A percentile compares a stretch with the other conserved stretches of the same genome.
Evolutionary conservation across 2,113 vertebrate genomes (phyloP).

Genomic region (Numenius arquata): DNA sequence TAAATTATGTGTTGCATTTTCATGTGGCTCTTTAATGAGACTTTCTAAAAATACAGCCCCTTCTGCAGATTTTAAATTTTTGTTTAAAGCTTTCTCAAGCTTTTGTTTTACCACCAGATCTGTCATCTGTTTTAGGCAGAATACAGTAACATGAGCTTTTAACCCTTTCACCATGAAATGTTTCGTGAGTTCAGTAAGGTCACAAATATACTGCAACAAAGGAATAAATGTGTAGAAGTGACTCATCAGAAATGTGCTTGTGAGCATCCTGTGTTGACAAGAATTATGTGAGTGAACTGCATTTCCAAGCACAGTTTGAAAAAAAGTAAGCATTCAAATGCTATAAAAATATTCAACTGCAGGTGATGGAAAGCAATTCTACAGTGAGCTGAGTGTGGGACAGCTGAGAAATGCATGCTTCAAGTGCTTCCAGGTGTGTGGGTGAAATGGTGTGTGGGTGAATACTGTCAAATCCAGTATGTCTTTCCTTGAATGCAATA

Average conservation of each 20-base stretch:
- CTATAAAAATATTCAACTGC: background rate
- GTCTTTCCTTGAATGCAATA: background rate
- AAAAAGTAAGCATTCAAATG: background rate
- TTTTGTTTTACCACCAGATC: background rate
- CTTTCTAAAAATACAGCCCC: background rate
- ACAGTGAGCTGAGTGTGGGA: background rate
- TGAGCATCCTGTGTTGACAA: background rate
- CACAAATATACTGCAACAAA: background rate
- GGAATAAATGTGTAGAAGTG: background rate
- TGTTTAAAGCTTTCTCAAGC: background rate
- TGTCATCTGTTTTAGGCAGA: background rate
- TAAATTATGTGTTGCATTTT: background rate
- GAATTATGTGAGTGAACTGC: background rate
- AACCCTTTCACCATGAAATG: background rate
- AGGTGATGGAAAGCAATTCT: background rate
- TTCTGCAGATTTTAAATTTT: background rate
- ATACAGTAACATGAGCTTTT: background rate
- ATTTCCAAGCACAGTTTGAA: background rate
- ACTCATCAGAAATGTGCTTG: background rate
- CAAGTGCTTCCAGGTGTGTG: background rate
- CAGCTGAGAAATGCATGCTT: background rate
- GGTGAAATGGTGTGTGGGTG: background rate
- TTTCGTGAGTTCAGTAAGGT: background rate
- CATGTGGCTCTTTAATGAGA: background rate
- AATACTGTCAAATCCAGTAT: background rate